These are phyloP conservation scores for Branchipolynoe longqiensis DNA, from an alignment of 2,888 invertebrate genomes.

Conservation along the genomic window DNA sequence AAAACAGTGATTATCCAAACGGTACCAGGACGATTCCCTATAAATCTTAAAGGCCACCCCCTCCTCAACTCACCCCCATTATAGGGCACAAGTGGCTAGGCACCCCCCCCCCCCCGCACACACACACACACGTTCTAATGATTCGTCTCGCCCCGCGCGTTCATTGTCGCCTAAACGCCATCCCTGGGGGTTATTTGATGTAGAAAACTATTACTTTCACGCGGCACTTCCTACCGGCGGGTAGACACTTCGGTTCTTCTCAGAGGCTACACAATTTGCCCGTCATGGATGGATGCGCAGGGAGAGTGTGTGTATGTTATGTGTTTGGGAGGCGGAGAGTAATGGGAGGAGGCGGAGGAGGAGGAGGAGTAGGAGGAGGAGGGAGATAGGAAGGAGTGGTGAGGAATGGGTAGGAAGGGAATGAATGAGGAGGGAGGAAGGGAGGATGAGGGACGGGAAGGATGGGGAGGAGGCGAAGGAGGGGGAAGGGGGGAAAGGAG, in stretches of 20 bases:
- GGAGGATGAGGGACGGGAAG: too few relatives aligned
- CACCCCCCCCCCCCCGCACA: not conserved
- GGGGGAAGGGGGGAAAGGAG: too few relatives aligned
- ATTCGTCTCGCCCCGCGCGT: constrained; percentile 38
- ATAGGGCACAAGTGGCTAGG: constrained; percentile 29
- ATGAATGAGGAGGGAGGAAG: not conserved
- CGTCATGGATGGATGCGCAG: not conserved
- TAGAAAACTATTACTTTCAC: constrained; percentile 58
- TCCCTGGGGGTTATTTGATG: constrained; percentile 45
- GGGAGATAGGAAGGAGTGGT: not conserved
- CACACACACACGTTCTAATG: constrained; percentile 42
- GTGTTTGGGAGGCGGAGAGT: not conserved
- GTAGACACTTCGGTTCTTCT: not conserved
- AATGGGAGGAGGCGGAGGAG: not conserved
- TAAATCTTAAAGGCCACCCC: too few relatives aligned
- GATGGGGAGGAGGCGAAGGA: too few relatives aligned
- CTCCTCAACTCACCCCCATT: not conserved
- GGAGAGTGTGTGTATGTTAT: not conserved
- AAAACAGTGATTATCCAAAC: constrained; percentile 57
- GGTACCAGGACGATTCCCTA: constrained; percentile 36
- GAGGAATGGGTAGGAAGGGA: not conserved
- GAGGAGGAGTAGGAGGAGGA: not conserved
- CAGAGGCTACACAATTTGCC: constrained; percentile 9
- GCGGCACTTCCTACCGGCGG: not conserved
- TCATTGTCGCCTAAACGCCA: constrained; percentile 48